A percentile compares a stretch with the other conserved stretches of the same genome.
These are phyloP conservation scores for Pseudois nayaur DNA, from an alignment of 2,113 vertebrate species.

Conservation along the genomic window DNA sequence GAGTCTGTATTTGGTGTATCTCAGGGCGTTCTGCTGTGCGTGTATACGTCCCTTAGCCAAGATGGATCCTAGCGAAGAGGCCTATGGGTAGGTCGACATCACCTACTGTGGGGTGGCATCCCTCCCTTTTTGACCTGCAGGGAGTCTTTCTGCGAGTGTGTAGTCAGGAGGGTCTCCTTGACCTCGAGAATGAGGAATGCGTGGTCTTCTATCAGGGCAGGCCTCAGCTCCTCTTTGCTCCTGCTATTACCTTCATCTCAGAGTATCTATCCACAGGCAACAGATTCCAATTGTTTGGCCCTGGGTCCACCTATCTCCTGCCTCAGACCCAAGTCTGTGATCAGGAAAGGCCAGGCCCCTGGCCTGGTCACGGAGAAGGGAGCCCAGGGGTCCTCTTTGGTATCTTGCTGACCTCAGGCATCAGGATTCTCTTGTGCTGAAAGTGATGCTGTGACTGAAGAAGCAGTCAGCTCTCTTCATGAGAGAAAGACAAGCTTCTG, in stretches of 20 bases:
- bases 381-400: neutral
- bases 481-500: neutral
- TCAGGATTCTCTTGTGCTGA: neutral
- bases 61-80: neutral
- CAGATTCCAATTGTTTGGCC: neutral
- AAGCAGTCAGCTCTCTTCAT: neutral
- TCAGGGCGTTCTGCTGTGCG: neutral
- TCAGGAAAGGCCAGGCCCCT: neutral
- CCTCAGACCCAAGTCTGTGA: neutral
- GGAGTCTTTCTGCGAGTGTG: neutral
- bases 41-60: neutral
- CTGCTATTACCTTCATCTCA: neutral
- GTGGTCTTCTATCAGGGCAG: neutral
- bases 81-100: neutral
- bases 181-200: neutral
- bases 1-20: neutral
- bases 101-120: neutral
- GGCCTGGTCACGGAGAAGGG: neutral
- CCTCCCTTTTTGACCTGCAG: neutral
- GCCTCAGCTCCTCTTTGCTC: neutral
- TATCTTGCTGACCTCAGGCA: neutral
- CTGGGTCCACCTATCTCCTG: neutral
- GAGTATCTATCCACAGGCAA: neutral
- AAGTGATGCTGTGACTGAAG: neutral
- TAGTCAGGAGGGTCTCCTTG: neutral